Evolutionary conservation across 2,797 vertebrate genomes (phyloP).

Genomic region (Podargus strigoides): DNA sequence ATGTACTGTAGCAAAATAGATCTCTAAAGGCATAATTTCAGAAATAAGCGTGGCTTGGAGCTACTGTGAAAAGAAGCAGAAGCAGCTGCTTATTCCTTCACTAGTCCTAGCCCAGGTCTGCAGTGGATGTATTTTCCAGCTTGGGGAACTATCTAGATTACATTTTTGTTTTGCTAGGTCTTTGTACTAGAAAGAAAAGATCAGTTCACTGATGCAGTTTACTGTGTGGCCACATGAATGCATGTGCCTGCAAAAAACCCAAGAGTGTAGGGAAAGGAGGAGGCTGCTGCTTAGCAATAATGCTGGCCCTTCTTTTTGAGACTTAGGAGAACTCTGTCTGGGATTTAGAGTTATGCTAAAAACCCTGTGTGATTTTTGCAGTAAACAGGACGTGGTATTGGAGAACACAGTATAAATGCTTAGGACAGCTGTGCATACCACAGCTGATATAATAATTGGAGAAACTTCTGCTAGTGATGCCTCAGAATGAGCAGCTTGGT

Average conservation of each 20-base stretch:
- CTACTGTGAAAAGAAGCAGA: background rate
- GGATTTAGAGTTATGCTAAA: background rate
- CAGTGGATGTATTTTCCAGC: background rate
- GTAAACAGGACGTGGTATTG: background rate
- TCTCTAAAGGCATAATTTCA: background rate
- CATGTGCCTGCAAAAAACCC: background rate
- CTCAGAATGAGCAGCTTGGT: background rate
- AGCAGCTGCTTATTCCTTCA: background rate
- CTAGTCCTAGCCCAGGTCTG: background rate
- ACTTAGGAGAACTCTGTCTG: background rate
- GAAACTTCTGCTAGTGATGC: background rate
- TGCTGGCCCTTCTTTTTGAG: background rate
- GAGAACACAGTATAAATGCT: background rate
- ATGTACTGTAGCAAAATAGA: background rate
- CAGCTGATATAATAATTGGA: background rate
- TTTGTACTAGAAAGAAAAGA: background rate
- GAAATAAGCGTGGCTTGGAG: background rate
- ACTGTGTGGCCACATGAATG: background rate
- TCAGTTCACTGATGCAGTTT: background rate
- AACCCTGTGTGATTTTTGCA: background rate
- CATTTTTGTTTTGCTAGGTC: background rate
- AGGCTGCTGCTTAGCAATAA: background rate
- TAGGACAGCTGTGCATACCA: background rate
- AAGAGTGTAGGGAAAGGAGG: background rate
- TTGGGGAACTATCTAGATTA: background rate